Conservation (phyloP, 2,888 invertebrate genomes). For the Cephus runcator region DNA sequence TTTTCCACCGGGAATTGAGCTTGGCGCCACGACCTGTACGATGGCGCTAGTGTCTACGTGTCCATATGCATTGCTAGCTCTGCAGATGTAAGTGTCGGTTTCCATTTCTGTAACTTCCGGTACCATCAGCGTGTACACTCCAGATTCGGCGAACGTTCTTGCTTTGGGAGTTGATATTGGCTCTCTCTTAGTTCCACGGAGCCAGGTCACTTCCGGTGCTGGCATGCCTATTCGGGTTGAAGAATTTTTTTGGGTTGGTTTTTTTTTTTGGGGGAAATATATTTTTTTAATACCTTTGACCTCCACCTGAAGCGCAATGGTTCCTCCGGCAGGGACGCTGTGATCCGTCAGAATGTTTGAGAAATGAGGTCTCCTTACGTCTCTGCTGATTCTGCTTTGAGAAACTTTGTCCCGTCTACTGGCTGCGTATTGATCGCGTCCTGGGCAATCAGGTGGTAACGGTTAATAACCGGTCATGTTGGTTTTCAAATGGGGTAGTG, state of each 20-base stretch:
- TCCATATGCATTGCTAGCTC: slow-evolving; percentile 80
- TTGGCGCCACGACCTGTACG: slow-evolving; percentile 75
- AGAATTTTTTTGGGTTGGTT: background rate
- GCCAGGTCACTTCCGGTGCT: slow-evolving; percentile 81
- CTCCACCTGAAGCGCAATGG: slow-evolving; percentile 84
- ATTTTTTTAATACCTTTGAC: slow-evolving; percentile 69
- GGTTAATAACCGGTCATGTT: background rate
- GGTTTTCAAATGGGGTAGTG: slow-evolving; percentile 60
- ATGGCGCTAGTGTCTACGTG: slow-evolving; percentile 79
- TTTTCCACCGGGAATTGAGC: slow-evolving; percentile 73
- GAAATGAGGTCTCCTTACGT: slow-evolving; percentile 76
- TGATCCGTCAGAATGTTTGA: slow-evolving; percentile 77
- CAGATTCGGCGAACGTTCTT: slow-evolving; percentile 75
- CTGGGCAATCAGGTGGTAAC: slow-evolving; percentile 16
- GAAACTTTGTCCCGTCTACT: slow-evolving; percentile 30
- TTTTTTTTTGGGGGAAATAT: background rate
- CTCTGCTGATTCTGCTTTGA: slow-evolving; percentile 36
- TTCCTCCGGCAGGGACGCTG: slow-evolving; percentile 80
- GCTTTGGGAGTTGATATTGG: slow-evolving; percentile 72
- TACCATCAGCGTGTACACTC: slow-evolving; percentile 79
- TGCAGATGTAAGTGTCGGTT: slow-evolving; percentile 80
- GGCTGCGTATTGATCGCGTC: slow-evolving; percentile 26
- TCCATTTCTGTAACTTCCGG: slow-evolving; percentile 78
- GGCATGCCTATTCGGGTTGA: slow-evolving; percentile 55
- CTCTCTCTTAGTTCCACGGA: slow-evolving; percentile 70